Percentiles rank a stretch among this genome's conserved stretches.
These are phyloP conservation scores for Heliconius hortense DNA, from an alignment of 2,888 invertebrate species.

Conservation along the genomic window DNA sequence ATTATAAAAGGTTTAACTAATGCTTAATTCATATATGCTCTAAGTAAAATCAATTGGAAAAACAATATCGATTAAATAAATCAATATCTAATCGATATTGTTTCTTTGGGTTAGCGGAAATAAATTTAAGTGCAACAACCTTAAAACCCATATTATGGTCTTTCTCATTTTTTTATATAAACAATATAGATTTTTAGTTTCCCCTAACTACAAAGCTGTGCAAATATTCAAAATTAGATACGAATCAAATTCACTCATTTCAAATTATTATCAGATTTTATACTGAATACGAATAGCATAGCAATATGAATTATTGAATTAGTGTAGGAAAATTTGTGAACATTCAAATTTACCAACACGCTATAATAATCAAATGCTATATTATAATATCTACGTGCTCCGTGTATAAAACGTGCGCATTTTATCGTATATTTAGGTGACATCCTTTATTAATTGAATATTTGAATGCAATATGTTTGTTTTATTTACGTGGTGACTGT, in stretches of 20 bases:
- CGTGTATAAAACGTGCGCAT: constrained; percentile 1
- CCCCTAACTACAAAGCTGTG: neutral
- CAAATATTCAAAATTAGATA: neutral
- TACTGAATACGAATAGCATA: neutral
- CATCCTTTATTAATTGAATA: neutral
- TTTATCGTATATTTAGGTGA: neutral
- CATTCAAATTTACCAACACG: constrained; percentile 6
- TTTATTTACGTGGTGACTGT: too few relatives aligned
- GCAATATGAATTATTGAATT: constrained; percentile 11
- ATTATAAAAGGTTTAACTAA: constrained; percentile 27
- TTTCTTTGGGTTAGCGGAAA: too few relatives aligned
- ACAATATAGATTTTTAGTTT: too few relatives aligned
- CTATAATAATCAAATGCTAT: neutral
- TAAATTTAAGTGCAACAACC: too few relatives aligned
- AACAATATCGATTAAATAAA: too few relatives aligned
- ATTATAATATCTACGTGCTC: constrained; percentile 6
- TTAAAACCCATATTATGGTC: too few relatives aligned
- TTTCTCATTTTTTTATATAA: too few relatives aligned
- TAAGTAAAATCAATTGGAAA: too few relatives aligned
- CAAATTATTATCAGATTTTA: neutral
- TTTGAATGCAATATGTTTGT: neutral
- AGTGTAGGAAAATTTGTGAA: constrained; percentile 8
- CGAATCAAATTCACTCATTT: neutral
- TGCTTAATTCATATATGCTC: too few relatives aligned
- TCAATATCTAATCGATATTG: too few relatives aligned